These are phyloP conservation scores for Pantelozetes paolii DNA, from an alignment of 2,888 invertebrate genomes.

Conservation along the genomic window DNA sequence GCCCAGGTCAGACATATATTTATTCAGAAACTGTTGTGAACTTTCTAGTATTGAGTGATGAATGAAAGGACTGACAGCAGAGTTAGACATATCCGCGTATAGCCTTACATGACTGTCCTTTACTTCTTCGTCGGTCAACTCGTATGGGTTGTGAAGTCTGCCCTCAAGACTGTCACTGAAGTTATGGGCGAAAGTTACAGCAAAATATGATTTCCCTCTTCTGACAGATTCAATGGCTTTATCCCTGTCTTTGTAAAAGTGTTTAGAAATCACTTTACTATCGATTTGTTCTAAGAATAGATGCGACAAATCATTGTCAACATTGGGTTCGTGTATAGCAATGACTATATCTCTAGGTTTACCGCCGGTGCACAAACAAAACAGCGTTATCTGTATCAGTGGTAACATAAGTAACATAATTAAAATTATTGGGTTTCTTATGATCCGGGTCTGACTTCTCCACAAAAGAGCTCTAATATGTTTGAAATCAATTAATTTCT, in stretches of 20 bases:
- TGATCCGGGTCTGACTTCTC: constrained; percentile 51
- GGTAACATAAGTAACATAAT: constrained; percentile 31
- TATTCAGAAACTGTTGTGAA: constrained; percentile 75
- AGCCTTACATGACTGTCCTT: constrained; percentile 80
- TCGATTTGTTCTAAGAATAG: constrained; percentile 19
- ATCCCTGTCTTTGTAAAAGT: constrained; percentile 53
- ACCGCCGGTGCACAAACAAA: constrained; percentile 26
- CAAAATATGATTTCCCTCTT: constrained; percentile 78
- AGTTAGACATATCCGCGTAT: constrained; percentile 87
- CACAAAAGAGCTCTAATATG: constrained; percentile 48
- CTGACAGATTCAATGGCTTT: constrained; percentile 68
- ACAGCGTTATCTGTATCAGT: constrained; percentile 24
- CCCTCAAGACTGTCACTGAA: constrained; percentile 81
- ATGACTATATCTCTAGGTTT: constrained; percentile 11
- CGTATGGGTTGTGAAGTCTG: constrained; percentile 65
- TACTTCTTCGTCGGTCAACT: constrained; percentile 77
- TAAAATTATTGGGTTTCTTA: constrained; percentile 49
- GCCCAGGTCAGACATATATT: constrained; percentile 66
- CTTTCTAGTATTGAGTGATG: constrained; percentile 77
- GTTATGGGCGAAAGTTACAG: constrained; percentile 78
- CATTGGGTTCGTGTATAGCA: constrained; percentile 18
- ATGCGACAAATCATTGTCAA: constrained; percentile 7
- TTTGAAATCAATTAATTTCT: not conserved
- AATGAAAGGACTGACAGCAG: constrained; percentile 55
- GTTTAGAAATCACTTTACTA: not conserved